Evolutionary conservation across 2,113 vertebrate genomes (phyloP), one percentile per base, ranked within the genome.

Genomic region (Scalopus aquaticus): DNA sequence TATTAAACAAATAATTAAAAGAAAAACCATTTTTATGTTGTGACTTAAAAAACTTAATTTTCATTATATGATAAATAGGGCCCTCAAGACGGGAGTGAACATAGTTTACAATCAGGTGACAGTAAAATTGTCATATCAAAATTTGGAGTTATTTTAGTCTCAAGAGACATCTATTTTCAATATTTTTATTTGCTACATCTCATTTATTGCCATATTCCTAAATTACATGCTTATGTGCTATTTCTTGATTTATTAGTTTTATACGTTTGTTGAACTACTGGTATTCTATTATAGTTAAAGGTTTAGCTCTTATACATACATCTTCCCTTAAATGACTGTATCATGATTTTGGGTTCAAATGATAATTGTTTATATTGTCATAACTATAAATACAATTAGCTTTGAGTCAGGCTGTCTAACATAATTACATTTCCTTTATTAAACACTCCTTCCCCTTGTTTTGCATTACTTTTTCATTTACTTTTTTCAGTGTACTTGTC

Each of bases 271-370:
- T 88, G 74, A 77, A 56, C 35, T 70, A 9, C 6, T 56, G 26
- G 24, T 42, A 13, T 79, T 74, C 19, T 62, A 2, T 6, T 20
- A 20, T 60, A 72, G 26, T 60, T 74, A 69, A 89, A 56, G 44
- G 42, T 32, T 82, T 69, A 76, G 37, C 37, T 86, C 13, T n/a
- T 90, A 3, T 10, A 42, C 32, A 72, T 28, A 56, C 17, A 15
- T 17, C 37, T 20, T 65, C 49, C 16, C 44, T 85, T 81, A 70
- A 54, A 35, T 62, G 49, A 79, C 5, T 70, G 9, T 79, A 51
- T 37, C 35, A 24, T 86, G n/a, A 79, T 88, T 89, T 86, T 46
- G 70, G 58, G 70, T 89, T 90, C 89, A 83, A 58, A 35, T 83
- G 83, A 54, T 83, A 44, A 28, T 56, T 93, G 67, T 51, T 91